Evolutionary conservation across 2,113 vertebrate species (phyloP).

Genomic region (Paedocypris sp.): DNA sequence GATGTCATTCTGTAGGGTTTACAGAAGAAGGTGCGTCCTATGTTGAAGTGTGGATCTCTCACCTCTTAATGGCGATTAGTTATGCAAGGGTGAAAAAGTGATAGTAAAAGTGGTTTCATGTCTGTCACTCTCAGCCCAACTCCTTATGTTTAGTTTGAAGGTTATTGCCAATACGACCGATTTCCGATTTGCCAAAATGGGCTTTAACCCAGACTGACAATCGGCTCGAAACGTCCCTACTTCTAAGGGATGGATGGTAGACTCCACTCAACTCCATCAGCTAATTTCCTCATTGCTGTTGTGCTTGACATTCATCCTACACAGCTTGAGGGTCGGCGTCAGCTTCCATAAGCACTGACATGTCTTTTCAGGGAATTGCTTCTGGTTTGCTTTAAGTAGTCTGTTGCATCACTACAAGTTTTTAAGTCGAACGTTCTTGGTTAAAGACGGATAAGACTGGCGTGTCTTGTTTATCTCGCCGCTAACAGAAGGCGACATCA

Average conservation of each 20-base stretch:
- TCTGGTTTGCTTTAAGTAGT: slow-evolving; percentile 24
- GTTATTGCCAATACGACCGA: no score
- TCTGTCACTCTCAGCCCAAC: no score
- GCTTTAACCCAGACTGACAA: no score
- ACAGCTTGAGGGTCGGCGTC: slow-evolving; percentile 6
- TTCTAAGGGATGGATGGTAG: not conserved
- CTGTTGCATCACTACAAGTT: slow-evolving; percentile 14
- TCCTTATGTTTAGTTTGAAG: no score
- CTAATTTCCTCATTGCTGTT: slow-evolving; percentile 19
- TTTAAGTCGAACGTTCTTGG: slow-evolving; percentile 8
- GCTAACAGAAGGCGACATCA: slow-evolving; percentile 1
- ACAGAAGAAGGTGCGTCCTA: no score
- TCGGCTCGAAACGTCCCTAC: no score
- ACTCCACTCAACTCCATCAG: not conserved
- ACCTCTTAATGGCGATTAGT: no score
- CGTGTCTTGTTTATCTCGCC: not conserved
- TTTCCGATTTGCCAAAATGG: no score
- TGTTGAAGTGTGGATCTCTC: no score
- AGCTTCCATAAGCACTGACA: not conserved
- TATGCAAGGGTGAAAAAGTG: no score
- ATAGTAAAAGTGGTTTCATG: no score
- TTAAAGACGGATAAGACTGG: slow-evolving; percentile 26
- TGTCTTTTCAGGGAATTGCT: slow-evolving; percentile 14
- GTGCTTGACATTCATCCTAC: slow-evolving; percentile 33
- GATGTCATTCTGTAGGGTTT: no score